A percentile compares a stretch with the other conserved stretches of the same genome.
Evolutionary conservation across 2,113 vertebrate genomes (phyloP).

Genomic region (Orthonyx spaldingii): DNA sequence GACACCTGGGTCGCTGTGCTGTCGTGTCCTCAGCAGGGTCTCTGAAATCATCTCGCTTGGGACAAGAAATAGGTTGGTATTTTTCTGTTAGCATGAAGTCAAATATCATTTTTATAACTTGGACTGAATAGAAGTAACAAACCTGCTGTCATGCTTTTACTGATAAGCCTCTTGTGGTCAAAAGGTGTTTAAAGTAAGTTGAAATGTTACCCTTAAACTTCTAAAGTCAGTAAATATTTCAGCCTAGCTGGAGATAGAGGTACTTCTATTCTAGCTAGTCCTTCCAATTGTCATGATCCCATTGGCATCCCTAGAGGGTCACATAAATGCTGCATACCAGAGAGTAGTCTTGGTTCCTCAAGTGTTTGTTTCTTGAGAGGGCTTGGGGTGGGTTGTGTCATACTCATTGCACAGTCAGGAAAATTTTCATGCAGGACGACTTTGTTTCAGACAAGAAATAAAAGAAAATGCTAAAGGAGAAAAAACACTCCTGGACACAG

Average conservation of each 20-base stretch:
- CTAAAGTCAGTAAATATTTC: background rate
- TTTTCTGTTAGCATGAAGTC: background rate
- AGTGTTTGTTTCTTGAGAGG: background rate
- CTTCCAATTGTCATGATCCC: rapidly evolving
- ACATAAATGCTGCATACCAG: background rate
- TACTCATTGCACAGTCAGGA: background rate
- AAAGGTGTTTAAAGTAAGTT: background rate
- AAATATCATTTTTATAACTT: background rate
- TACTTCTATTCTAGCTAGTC: background rate
- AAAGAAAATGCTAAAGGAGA: background rate
- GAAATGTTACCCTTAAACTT: background rate
- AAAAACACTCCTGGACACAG: rapidly evolving
- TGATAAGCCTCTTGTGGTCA: background rate
- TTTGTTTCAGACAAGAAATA: background rate
- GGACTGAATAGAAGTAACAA: background rate
- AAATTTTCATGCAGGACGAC: background rate
- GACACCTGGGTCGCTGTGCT: conserved; percentile 69
- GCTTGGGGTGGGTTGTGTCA: background rate
- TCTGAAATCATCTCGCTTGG: conserved; percentile 73
- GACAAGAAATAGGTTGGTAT: conserved; percentile 78
- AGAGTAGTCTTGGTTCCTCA: background rate
- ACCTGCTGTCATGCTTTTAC: background rate
- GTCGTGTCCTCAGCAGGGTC: conserved; percentile 81
- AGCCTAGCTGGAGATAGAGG: background rate
- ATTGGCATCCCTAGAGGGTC: background rate